Evolutionary conservation across 2,113 vertebrate species (phyloP), one percentile per base, ranked within the genome.

Genomic region (Brienomyrus longianalis): DNA sequence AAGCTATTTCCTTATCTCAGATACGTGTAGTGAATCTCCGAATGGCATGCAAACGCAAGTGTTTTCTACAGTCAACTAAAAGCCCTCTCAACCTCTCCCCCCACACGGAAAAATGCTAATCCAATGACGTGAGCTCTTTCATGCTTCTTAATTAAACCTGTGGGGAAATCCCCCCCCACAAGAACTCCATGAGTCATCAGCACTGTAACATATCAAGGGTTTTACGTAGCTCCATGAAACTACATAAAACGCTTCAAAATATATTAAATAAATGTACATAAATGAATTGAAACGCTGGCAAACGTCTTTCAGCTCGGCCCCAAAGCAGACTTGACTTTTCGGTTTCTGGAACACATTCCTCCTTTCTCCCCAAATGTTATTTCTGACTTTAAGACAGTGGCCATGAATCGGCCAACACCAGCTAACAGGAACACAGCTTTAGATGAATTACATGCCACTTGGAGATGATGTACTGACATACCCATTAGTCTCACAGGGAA

Each of bases 111-210:
- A 84, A 84, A 84, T 84, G 83, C 83, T 84, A 86, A 86, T 54
- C 50, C 66, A 3, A 74, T 74, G 88, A 74, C 62, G n/a, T 31
- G 13, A 48, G n/a, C 62, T 31, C 59, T 23, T 47, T 31, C 45
- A 47, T 88, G 88, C 23, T 17, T 88, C 11, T 88, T 59, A 74
- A 74, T 47, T 47, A 88, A 88, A 43, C 88, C 35, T 17, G 59
- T 62, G n/a, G 59, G 87, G 59, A 74, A 47, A 31, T 74, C 23
- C 10, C 39, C 31, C 31, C 31, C 31, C 31, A 0, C 59, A 0
- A 19, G 7, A 27, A 47, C 62, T 15, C 59, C 59, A 47, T 47
- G 56, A 47, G 47, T 88, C 88, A 50, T 74, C 83, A 84, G 9
- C 19, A 10, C 19, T 59, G 31, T 45, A 51, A 59, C 54, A 70